Evolutionary conservation across 2,113 vertebrate genomes (phyloP), one percentile per base, ranked within the genome.

Genomic region (Oreochromis niloticus): DNA sequence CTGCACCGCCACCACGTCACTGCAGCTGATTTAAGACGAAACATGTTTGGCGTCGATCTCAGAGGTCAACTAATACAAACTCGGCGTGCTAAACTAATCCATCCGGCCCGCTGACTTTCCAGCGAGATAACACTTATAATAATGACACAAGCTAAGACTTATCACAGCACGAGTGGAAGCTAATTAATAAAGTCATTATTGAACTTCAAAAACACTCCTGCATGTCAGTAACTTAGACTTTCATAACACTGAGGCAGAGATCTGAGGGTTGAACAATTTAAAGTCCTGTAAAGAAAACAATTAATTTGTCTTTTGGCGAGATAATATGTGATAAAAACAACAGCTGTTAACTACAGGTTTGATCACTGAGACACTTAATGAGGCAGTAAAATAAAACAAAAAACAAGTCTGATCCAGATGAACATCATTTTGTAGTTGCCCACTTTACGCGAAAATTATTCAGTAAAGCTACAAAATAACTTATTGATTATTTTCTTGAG

Each of bases 281-380:
- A 52, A 30, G n/a, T n/a, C 34, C 36, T 84, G 36, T 10, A 32
- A 57, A 84, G 13, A 6, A 52, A 22, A 80, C 12, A 0, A 12
- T 11, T 34, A 14, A 22, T 34, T 12, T 34, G 17, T 9, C 4
- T 8, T 79, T 52, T 4, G 48, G 27, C 2, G 11, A 8, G 63
- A 71, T 71, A 24, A 43, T 24, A 19, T 1, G 75, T 54, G 30
- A 32, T 16, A 27, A 71, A 71, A 9, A 43, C 66, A 27, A 16
- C 7, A 1, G 2, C 17, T 19, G 59, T 63, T 36, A 0, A 19
- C 32, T 9, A 36, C 32, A 19, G 16, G 10, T 0, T 39, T 22
- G 19, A 68, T 39, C 34, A n/a, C 34, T 22, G 56, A 66, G 11
- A 39, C 34, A 66, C 61, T 66, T 36, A 7, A 66, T 2, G 34